These are phyloP conservation scores for Myotis brandtii DNA, from an alignment of 2,113 vertebrate genomes.

Conservation along the genomic window DNA sequence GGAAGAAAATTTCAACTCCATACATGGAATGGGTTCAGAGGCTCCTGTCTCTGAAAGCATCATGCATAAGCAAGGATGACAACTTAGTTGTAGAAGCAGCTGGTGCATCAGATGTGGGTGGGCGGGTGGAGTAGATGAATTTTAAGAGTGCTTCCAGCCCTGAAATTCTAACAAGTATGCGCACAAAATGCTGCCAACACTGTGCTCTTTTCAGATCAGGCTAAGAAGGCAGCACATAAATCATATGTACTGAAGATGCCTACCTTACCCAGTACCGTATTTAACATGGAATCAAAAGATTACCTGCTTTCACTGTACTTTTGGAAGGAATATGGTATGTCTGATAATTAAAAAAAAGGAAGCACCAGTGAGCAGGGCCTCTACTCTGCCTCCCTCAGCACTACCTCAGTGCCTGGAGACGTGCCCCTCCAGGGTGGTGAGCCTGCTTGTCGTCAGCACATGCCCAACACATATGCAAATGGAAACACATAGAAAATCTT, in stretches of 20 bases:
- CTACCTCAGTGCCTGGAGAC: background rate
- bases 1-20: background rate
- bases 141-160: slow-evolving; percentile 63
- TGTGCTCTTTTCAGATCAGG: slow-evolving; percentile 59
- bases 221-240: background rate
- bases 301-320: background rate
- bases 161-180: slow-evolving; percentile 50
- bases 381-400: background rate
- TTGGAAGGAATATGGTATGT: slow-evolving; percentile 14
- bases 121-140: slow-evolving; percentile 56
- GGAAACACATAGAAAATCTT: slow-evolving; percentile 34
- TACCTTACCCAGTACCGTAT: background rate
- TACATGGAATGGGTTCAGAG: background rate
- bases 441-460: background rate
- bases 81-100: slow-evolving; percentile 59
- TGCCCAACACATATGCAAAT: slow-evolving; percentile 36
- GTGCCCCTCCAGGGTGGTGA: background rate
- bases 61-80: slow-evolving; percentile 10
- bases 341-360: slow-evolving; percentile 6
- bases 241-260: background rate
- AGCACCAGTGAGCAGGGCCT: background rate
- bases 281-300: background rate
- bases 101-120: slow-evolving; percentile 65
- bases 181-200: slow-evolving; percentile 36
- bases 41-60: background rate